These are phyloP conservation scores for Watersipora subatra DNA, from an alignment of 1,140 invertebrate species.

Conservation along the genomic window DNA sequence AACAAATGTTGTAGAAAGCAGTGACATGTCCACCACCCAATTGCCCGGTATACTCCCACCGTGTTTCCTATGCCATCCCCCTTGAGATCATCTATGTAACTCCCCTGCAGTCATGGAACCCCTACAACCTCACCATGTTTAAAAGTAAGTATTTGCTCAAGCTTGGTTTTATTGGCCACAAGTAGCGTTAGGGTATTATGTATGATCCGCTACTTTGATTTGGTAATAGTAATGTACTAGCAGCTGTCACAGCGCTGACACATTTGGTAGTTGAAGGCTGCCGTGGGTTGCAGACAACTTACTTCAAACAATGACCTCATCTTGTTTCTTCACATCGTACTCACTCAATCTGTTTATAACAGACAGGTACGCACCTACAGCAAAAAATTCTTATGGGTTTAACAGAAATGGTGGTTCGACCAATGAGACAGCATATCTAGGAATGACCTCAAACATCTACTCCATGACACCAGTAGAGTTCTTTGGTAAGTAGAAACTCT, in stretches of 20 bases:
- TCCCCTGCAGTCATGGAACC: constrained; percentile 24
- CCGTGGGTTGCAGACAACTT: no score
- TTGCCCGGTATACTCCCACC: not conserved
- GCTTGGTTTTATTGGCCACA: not conserved
- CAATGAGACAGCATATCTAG: constrained; percentile 18
- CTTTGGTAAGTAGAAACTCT: constrained; percentile 11
- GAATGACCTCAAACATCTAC: constrained; percentile 13
- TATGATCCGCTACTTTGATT: not conserved
- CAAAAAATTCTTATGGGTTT: no score
- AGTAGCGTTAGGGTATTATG: not conserved
- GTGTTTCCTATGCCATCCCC: constrained; percentile 19
- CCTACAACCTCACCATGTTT: constrained; percentile 18
- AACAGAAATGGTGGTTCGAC: constrained; percentile 15
- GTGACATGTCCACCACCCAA: not conserved
- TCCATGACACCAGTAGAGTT: constrained; percentile 20
- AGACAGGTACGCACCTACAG: no score
- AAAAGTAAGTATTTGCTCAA: constrained; percentile 3
- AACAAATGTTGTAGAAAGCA: no score
- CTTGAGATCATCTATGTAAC: constrained; percentile 26
- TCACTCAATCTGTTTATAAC: no score
- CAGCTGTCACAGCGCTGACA: no score
- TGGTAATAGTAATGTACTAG: no score
- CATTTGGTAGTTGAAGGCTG: no score
- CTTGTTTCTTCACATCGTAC: no score
- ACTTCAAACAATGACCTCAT: no score